Percentiles rank a stretch among this genome's conserved stretches.
phyloP scores from a whole-genome alignment of 2,797 vertebrate genomes.

The Helostoma temminkii region DNA sequence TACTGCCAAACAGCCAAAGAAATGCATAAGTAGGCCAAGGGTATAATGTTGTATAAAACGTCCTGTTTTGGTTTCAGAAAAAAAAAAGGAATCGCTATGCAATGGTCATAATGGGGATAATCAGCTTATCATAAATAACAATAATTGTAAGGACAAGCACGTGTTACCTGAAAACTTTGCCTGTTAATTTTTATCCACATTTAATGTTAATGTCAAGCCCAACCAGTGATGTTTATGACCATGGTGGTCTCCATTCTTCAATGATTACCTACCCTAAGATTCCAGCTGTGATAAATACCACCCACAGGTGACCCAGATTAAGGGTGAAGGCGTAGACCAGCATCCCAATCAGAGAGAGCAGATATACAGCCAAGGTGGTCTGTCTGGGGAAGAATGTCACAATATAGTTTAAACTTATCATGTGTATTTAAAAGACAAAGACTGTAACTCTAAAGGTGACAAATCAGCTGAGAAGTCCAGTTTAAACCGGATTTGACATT shows the following conservation, averaged over 20 bases:
- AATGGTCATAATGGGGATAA: conserved; percentile 59
- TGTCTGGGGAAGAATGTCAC: conserved; percentile 78
- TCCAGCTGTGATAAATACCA: conserved; percentile 93
- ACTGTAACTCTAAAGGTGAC: neutral
- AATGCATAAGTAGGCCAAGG: conserved; percentile 32
- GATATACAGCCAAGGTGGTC: conserved; percentile 90
- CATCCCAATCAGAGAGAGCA: conserved; percentile 92
- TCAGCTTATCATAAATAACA: conserved; percentile 64
- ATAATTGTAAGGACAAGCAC: conserved; percentile 43
- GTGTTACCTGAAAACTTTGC: neutral
- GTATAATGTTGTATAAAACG: conserved; percentile 16
- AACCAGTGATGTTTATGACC: conserved; percentile 1
- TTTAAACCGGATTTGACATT: conserved; percentile 30
- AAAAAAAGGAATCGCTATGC: conserved; percentile 58
- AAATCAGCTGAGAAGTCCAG: neutral
- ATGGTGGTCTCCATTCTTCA: neutral
- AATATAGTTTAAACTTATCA: accelerated
- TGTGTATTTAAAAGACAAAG: neutral
- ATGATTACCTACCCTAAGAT: conserved; percentile 88
- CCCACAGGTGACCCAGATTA: conserved; percentile 88
- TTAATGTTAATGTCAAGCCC: neutral
- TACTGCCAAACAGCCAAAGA: no score
- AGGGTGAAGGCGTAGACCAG: conserved; percentile 90
- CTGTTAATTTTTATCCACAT: neutral
- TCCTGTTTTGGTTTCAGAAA: conserved; percentile 31